Percentiles rank a stretch among this genome's conserved stretches.
phyloP scores from a whole-genome alignment of 2,113 vertebrate genomes.

The Trinectes maculatus region DNA sequence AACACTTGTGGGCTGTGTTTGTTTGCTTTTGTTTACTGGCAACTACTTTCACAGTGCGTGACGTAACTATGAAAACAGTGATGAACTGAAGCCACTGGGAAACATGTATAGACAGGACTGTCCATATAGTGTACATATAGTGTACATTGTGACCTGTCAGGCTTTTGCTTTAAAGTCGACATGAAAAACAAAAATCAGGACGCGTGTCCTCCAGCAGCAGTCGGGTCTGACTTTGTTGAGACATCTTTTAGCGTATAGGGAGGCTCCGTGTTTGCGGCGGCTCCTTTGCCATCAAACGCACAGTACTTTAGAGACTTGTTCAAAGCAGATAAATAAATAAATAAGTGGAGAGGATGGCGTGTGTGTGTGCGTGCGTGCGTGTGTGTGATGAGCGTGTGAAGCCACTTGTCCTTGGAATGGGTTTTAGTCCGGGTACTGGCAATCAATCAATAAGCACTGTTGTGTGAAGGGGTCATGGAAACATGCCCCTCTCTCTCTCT shows the following conservation, averaged over 20 bases:
- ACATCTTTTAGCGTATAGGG: conserved; percentile 2
- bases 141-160: neutral
- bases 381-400: conserved; percentile 35
- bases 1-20: conserved; percentile 15
- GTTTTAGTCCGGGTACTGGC: conserved; percentile 56
- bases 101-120: neutral
- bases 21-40: conserved; percentile 30
- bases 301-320: conserved; percentile 55
- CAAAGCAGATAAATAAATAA: conserved; percentile 51
- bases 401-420: conserved; percentile 70
- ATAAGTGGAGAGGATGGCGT: conserved; percentile 28
- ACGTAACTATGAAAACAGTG: no score
- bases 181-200: conserved; percentile 22
- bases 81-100: no score
- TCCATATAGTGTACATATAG: no score
- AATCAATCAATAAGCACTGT: conserved; percentile 73
- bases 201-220: conserved; percentile 20
- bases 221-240: conserved; percentile 32
- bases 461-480: conserved; percentile 60
- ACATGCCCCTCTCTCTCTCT: conserved; percentile 12
- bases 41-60: neutral
- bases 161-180: conserved; percentile 7
- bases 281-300: conserved; percentile 66
- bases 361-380: conserved; percentile 18
- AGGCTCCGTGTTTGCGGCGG: conserved; percentile 42